phyloP scores from a whole-genome alignment of 1,140 invertebrate genomes.

The Bombus soroeensis region DNA sequence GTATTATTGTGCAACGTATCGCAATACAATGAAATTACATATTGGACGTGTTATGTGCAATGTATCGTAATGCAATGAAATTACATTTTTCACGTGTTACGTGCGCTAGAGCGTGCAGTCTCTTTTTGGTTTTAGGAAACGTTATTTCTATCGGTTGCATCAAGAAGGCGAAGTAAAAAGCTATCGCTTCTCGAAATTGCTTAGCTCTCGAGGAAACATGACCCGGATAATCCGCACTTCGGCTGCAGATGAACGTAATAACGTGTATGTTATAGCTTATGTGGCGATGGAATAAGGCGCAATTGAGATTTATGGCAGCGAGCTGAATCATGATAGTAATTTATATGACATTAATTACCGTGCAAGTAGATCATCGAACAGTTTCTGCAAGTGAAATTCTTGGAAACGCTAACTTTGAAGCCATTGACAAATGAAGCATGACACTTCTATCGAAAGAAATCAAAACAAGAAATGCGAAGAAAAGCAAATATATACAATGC shows the following conservation, averaged over 20 bases:
- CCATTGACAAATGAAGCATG: not conserved
- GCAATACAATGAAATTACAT: too few species aligned
- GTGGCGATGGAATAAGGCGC: not conserved
- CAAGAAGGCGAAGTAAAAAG: not conserved
- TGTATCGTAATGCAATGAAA: too few species aligned
- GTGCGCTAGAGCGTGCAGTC: not conserved
- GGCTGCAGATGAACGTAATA: not conserved
- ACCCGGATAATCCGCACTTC: not conserved
- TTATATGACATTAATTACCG: not conserved
- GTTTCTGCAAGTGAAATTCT: not conserved
- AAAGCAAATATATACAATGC: too few species aligned
- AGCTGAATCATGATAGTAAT: not conserved
- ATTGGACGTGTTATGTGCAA: too few species aligned
- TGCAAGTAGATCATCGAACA: not conserved
- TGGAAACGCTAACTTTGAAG: not conserved
- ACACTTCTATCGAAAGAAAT: not conserved
- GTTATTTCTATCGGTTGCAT: not conserved
- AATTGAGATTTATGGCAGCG: not conserved
- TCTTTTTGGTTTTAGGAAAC: not conserved
- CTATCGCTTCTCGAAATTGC: not conserved
- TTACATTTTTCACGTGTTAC: too few species aligned
- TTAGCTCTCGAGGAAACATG: not conserved
- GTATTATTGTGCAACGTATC: too few species aligned
- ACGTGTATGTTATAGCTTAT: conserved; percentile 2
- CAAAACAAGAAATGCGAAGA: not conserved